Base-by-base conservation (phyloP, 2,888 invertebrate genomes). In the Melanotus villosus region DNA sequence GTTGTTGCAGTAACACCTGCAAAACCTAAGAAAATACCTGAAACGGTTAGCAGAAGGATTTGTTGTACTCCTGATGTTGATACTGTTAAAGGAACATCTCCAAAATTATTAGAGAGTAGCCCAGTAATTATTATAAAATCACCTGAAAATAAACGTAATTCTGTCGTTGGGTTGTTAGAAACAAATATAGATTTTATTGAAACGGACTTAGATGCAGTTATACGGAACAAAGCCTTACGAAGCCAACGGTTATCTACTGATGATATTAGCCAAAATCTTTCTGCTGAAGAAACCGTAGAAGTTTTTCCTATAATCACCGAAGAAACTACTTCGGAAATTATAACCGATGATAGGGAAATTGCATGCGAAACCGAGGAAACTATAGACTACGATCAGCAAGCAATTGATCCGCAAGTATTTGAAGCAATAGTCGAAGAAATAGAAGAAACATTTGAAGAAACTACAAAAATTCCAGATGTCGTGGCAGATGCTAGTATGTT, bases 131-230 rank as follows among this genome's bases (percentile, higher is more conserved):
- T 14, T 1, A 69, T 76, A 16, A 79, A 84, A 82, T 56, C 83
- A 79, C 34, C 80, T 77, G 72, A 78, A 72, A 78, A 74, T 59
- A 84, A 79, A 70, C 75, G 80, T 65, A 81, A 82, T 43, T 86
- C 86, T 69, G 85, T 86, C 70, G 85, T 86, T 19, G 84, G 84
- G 41, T 80, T 90, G 34, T 80, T 90, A 70, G 90, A 90, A 84
- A 90, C 90, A 16, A 89, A 90, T 81, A 87, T 90, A 82, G 90
- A 90, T 76, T 90, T 85, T 83, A 80, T 87, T 30, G 89, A 89
- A 80, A 85, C 85, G 19, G 81, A 85, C 78, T 76, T 85, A 38
- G 85, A 85, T 79, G 76, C 59, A 32, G 82, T 81, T 14, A 70
- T 79, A 34, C 52, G 18, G 9, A 52, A 9, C 18, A 52, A 32